Base-by-base conservation (phyloP, 1,140 invertebrate species). In the Calephelis nemesis region DNA sequence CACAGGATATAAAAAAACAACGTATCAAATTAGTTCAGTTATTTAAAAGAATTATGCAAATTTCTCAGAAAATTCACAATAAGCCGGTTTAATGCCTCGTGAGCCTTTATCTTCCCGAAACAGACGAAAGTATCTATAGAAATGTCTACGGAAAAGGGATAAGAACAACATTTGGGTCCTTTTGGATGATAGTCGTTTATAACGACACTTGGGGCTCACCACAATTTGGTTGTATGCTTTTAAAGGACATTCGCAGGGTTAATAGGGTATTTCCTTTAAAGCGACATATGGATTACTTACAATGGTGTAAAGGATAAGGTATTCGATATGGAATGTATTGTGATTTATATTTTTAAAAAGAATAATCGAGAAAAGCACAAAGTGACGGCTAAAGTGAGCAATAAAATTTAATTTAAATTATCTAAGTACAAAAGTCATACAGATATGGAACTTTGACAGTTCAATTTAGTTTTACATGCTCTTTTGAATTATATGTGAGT, bases 61-160 rank as follows among this genome's bases (percentile, higher is more conserved):
- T 83, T 81, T 73, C 74, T 69, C 65, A 73, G 75, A 78, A 80
- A 81, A 81, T 87, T 81, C 81, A 75, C 70, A 76, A 79, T 84
- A 83, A 84, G 77, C 79, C 70, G 69, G 75, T 60, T 78, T 83
- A 84, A 80, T 81, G 72, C 72, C 68, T 63, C 76, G 73, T 76
- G 76, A 77, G 75, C 74, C 75, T 79, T 87, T 85, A 85, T 87
- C 83, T 78, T 72, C 72, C 66, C 62, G 60, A 70, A 68, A 64
- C 82, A 87, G 83, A 76, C 78, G 60, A 71, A 71, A 70, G 66
- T 72, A 72, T 67, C 68, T 60, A 60, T 60, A 49, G 50, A 62
- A 62, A 30, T 54, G 70, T 47, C 69, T 73, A 67, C 68, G 68
- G 49, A 70, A 71, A 77, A 60, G 78, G 74, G 74, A 76, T 75